These are phyloP conservation scores for Bombus soroeensis DNA, from an alignment of 1,140 invertebrate genomes.

Conservation along the genomic window DNA sequence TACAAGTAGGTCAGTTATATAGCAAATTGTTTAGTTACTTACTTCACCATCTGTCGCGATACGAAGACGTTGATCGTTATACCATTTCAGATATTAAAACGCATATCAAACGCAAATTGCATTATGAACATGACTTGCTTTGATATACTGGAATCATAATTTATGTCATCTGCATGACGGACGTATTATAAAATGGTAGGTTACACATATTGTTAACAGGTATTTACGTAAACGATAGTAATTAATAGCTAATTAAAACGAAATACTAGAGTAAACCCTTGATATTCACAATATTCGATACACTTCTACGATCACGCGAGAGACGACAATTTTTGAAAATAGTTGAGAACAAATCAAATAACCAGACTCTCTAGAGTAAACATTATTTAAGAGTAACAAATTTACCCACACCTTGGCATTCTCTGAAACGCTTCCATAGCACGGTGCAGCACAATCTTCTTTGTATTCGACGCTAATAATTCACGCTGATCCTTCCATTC, in stretches of 20 bases:
- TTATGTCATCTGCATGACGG: background rate
- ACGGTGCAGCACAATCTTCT: background rate
- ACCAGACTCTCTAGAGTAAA: background rate
- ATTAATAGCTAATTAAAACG: background rate
- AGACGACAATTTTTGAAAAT: background rate
- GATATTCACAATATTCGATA: background rate
- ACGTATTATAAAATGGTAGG: background rate
- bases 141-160: background rate
- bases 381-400: background rate
- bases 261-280: background rate
- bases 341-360: background rate
- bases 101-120: background rate
- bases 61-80: background rate
- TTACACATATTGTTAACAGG: background rate
- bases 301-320: background rate
- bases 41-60: too few relatives aligned
- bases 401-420: conserved; percentile 20
- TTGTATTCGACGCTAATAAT: conserved; percentile 33
- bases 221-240: background rate
- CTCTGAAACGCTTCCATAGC: background rate
- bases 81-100: background rate
- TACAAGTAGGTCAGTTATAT: too few relatives aligned
- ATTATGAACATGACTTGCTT: background rate
- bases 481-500: conserved; percentile 34
- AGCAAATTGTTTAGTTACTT: too few relatives aligned